phyloP scores from a whole-genome alignment of 1,140 invertebrate species.

The Bombus breviceps region DNA sequence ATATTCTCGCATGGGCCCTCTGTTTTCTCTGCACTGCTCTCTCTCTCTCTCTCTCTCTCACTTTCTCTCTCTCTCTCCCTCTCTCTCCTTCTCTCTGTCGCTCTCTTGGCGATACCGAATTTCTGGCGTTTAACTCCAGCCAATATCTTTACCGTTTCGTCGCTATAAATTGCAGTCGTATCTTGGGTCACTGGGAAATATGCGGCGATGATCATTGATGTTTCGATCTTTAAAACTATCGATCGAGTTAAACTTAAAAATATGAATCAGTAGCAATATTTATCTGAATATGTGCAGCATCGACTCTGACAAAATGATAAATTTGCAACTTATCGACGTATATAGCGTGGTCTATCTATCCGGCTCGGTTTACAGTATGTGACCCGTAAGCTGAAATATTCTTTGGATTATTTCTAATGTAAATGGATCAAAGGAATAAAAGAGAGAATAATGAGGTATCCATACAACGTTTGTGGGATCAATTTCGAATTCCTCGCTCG shows the following conservation, averaged over 20 bases:
- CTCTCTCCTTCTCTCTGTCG: too few species aligned
- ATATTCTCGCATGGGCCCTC: not conserved
- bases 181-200: not conserved
- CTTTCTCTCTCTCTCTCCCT: too few species aligned
- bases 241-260: not conserved
- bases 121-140: not conserved
- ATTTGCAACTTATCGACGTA: not conserved
- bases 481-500: not conserved
- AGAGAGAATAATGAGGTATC: not conserved
- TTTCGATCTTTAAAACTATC: not conserved
- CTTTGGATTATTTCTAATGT: not conserved
- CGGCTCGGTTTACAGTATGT: not conserved
- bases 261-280: not conserved
- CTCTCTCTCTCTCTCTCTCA: not conserved
- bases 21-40: not conserved
- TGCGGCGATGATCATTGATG: not conserved
- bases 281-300: not conserved
- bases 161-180: not conserved
- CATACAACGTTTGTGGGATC: not conserved
- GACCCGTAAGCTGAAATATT: not conserved
- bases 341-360: not conserved
- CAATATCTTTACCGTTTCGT: constrained; percentile 2
- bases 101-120: not conserved
- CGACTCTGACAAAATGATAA: not conserved
- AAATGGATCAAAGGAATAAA: not conserved